Percentiles rank a stretch among this genome's conserved stretches.
Evolutionary conservation across 2,888 invertebrate species (phyloP).

Genomic region (Metopia argyrocephala): DNA sequence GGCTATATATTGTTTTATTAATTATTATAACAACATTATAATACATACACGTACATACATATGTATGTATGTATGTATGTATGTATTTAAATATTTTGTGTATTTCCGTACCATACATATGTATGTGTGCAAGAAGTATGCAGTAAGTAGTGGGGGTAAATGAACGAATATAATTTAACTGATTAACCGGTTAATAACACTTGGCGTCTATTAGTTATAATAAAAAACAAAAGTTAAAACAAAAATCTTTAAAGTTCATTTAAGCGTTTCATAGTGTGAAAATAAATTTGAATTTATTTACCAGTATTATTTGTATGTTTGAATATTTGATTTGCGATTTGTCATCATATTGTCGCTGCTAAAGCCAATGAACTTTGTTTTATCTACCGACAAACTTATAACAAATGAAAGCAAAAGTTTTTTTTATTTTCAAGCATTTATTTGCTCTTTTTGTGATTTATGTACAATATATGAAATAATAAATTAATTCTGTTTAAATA

Average conservation of each 20-base stretch:
- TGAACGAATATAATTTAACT: conserved; percentile 24
- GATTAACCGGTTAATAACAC: conserved; percentile 48
- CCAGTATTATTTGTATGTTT: background rate
- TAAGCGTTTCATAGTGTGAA: conserved; percentile 27
- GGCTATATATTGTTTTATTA: too few species aligned
- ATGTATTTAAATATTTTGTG: too few species aligned
- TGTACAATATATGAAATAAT: background rate
- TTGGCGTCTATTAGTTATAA: conserved; percentile 36
- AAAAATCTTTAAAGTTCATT: conserved; percentile 9
- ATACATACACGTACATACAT: too few species aligned
- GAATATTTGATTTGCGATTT: conserved; percentile 13
- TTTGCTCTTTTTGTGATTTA: background rate
- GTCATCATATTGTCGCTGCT: background rate
- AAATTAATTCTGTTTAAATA: conserved; percentile 12
- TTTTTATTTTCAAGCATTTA: conserved; percentile 9
- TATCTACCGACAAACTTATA: background rate
- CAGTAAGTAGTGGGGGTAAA: conserved; percentile 31
- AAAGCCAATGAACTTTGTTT: conserved; percentile 49
- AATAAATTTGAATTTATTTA: conserved; percentile 9
- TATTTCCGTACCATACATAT: background rate
- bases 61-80: too few species aligned
- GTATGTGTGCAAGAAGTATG: background rate
- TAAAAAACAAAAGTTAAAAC: background rate
- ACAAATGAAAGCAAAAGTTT: conserved; percentile 55
- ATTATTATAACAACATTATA: too few species aligned